Base-by-base conservation (phyloP, 2,797 vertebrate species). In the Sebastes reedi region DNA sequence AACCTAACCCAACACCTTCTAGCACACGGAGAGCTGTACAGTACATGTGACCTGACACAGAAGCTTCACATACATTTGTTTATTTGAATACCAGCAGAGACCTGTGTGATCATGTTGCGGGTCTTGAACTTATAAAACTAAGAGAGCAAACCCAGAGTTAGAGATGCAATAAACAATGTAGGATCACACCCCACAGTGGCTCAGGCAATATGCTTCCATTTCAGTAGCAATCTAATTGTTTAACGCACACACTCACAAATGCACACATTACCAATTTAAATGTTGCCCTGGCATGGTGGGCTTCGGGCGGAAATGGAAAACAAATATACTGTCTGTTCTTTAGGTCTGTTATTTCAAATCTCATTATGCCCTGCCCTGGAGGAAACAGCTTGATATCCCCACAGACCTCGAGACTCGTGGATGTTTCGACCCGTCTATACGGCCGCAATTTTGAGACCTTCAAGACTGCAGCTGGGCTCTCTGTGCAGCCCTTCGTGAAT, bases 91-190 rank as follows among this genome's bases (percentile, higher is more conserved):
- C 80, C 81, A 39, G 72, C 67, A 64, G 81, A 71, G 75, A 80
- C n/a, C 36, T 20, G 29, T 68, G 77, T 55, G 87, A 74, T 93
- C 81, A 78, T 58, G 82, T 88, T 90, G 73, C 85, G 77, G 75
- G 70, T 86, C 72, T 65, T 78, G 69, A 83, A 88, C 87, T 76
- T 73, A 54, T 70, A 81, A 84, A 91, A 74, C 67, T 55, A 8
- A 54, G 10, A 69, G 56, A 80, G 71, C 60, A 83, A 84, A 79
- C 65, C 30, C 5, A 52, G 55, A 58, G 36, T 29, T 59, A 25
- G 58, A 72, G 60, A 66, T 72, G 67, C 70, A 78, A 27, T 83
- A 75, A 86, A 72, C 69, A 71, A 77, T 77, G 75, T 72, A 30
- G 39, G 42, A 25, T 62, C 65, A 69, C 67, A 25, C 58, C 69